Conservation (phyloP, 2,113 vertebrate genomes). For the Archilochus colubris region DNA sequence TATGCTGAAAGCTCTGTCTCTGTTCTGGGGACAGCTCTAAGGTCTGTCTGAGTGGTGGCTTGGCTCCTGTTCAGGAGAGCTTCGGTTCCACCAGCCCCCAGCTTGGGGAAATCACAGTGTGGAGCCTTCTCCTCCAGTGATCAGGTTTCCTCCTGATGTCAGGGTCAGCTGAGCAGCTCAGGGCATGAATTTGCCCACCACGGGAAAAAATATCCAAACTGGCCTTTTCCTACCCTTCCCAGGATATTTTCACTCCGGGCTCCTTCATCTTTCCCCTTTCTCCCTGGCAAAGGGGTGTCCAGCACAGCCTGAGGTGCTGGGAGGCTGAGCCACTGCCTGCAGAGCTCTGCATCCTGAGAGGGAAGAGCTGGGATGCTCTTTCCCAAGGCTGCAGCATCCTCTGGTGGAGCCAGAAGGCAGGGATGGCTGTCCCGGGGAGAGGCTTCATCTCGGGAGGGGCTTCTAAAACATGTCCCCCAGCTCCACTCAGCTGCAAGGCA, state of each 20-base stretch:
- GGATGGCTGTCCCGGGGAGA: neutral
- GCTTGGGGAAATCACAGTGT: neutral
- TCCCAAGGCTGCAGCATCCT: conserved; percentile 53
- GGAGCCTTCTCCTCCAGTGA: neutral
- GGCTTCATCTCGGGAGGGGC: neutral
- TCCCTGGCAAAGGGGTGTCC: neutral
- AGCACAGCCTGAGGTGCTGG: neutral
- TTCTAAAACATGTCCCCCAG: neutral
- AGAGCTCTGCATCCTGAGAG: neutral
- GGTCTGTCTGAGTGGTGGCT: neutral
- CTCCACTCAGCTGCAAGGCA: rapidly evolving
- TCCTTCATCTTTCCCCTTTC: neutral
- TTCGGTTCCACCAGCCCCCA: neutral
- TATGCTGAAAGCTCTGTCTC: conserved; percentile 16
- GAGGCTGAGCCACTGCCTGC: neutral
- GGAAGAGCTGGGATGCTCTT: neutral
- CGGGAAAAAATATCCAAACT: neutral
- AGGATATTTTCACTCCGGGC: neutral
- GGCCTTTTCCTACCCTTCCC: neutral
- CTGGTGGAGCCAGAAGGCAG: conserved; percentile 17
- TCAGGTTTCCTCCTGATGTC: neutral
- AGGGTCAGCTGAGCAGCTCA: neutral
- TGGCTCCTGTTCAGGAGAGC: neutral
- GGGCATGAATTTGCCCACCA: neutral
- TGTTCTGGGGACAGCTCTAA: neutral